These are phyloP conservation scores for Parambassis ranga DNA, from an alignment of 2,797 vertebrate species.

Conservation along the genomic window DNA sequence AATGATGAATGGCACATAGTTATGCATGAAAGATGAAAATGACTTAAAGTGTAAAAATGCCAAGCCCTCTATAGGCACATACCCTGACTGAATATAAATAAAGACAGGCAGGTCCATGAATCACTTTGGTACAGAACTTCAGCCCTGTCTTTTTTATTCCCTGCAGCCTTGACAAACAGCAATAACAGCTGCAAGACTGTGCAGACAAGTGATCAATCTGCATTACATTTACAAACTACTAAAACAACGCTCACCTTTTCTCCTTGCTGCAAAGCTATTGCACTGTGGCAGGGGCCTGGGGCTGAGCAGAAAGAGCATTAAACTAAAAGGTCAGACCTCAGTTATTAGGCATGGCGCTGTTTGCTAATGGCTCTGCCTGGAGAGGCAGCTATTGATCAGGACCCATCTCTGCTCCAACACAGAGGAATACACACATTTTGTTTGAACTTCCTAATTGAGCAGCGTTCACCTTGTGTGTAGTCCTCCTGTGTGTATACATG, in stretches of 20 bases:
- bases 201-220: slow-evolving; percentile 80
- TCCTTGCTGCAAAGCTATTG: slow-evolving; percentile 68
- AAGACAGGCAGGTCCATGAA: slow-evolving; percentile 66
- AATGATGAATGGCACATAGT: slow-evolving; percentile 57
- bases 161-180: slow-evolving; percentile 69
- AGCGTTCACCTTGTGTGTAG: slow-evolving; percentile 73
- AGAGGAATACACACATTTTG: slow-evolving; percentile 71
- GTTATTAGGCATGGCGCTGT: slow-evolving; percentile 76
- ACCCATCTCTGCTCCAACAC: slow-evolving; percentile 54
- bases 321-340: slow-evolving; percentile 80
- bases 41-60: slow-evolving; percentile 66
- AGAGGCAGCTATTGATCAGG: slow-evolving; percentile 79
- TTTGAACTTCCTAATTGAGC: slow-evolving; percentile 78
- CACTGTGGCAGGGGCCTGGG: slow-evolving; percentile 45
- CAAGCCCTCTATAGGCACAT: slow-evolving; percentile 61
- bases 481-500: slow-evolving; percentile 17
- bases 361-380: slow-evolving; percentile 76
- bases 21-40: slow-evolving; percentile 70
- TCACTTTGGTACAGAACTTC: slow-evolving; percentile 62
- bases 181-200: slow-evolving; percentile 69
- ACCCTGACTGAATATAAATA: slow-evolving; percentile 65
- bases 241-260: slow-evolving; percentile 81
- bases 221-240: slow-evolving; percentile 81
- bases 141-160: slow-evolving; percentile 53
- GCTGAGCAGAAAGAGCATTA: slow-evolving; percentile 65